Conservation (phyloP, 2,888 invertebrate species). For the Scaptodrosophila latifasciaeformis region DNA sequence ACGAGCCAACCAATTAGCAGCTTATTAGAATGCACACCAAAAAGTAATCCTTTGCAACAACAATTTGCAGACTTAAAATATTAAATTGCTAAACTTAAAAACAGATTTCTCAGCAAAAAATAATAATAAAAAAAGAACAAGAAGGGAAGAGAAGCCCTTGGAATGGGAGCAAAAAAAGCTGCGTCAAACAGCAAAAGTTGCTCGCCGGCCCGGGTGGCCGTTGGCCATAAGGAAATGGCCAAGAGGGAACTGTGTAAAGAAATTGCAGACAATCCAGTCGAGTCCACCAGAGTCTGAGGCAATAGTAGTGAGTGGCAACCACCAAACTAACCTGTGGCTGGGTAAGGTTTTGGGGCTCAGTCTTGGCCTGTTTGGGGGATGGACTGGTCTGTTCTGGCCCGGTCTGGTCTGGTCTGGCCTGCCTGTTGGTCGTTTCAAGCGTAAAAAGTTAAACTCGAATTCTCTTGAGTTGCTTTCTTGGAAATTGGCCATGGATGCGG, state of each 20-base stretch:
- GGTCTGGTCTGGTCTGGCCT: not conserved
- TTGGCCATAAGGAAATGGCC: slow-evolving; percentile 24
- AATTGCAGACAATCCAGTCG: slow-evolving; percentile 35
- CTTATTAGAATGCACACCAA: slow-evolving; percentile 61
- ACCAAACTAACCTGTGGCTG: slow-evolving; percentile 44
- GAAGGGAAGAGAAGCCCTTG: slow-evolving; percentile 9
- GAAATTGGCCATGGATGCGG: slow-evolving; percentile 48
- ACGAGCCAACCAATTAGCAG: slow-evolving; percentile 57
- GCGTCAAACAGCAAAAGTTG: slow-evolving; percentile 25
- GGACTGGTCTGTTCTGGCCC: not conserved
- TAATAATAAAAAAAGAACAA: slow-evolving; percentile 15
- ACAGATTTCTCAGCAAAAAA: slow-evolving; percentile 57
- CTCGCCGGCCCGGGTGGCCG: slow-evolving; percentile 26
- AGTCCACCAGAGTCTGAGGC: slow-evolving; percentile 13
- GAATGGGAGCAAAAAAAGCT: slow-evolving; percentile 1
- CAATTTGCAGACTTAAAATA: slow-evolving; percentile 65
- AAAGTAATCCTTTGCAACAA: slow-evolving; percentile 57
- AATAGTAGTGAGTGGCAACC: slow-evolving; percentile 18
- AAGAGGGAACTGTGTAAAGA: slow-evolving; percentile 11
- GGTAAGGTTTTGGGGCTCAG: not conserved
- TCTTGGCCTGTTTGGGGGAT: too few species aligned
- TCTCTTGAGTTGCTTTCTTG: slow-evolving; percentile 55
- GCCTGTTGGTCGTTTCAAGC: slow-evolving; percentile 45
- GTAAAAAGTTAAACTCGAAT: slow-evolving; percentile 61
- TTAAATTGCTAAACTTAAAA: slow-evolving; percentile 65